Conservation (phyloP, 2,113 vertebrate species). For the Taxidea taxus region DNA sequence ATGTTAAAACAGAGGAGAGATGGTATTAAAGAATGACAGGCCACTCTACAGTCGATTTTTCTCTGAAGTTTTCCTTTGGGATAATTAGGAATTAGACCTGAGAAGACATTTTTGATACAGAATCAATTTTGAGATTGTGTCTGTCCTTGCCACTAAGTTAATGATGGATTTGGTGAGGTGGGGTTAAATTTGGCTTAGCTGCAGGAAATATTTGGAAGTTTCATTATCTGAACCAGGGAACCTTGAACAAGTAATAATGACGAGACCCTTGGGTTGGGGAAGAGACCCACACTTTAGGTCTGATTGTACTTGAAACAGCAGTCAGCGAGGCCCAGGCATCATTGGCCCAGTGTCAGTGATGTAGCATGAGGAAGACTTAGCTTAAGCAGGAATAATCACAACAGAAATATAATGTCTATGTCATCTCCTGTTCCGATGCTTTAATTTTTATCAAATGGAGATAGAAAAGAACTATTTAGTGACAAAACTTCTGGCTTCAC, state of each 20-base stretch:
- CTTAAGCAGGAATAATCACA: background rate
- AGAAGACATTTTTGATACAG: background rate
- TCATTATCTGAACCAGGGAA: background rate
- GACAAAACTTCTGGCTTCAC: background rate
- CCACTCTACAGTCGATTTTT: background rate
- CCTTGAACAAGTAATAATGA: background rate
- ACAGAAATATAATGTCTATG: background rate
- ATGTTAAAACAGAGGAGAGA: background rate
- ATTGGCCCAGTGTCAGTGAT: rapidly evolving
- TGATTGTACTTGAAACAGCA: background rate
- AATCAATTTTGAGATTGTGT: background rate
- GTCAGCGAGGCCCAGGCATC: background rate
- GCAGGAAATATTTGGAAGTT: background rate
- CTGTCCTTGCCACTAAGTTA: background rate
- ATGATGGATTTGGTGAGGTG: background rate
- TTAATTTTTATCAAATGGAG: background rate
- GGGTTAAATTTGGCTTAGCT: background rate
- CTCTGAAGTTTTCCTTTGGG: background rate
- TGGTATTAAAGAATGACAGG: background rate
- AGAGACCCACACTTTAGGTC: background rate
- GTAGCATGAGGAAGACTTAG: background rate
- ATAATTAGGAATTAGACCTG: background rate
- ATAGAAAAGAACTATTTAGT: background rate
- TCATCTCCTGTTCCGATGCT: background rate
- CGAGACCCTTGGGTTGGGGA: background rate